A percentile compares a stretch with the other conserved stretches of the same genome.
phyloP scores from a whole-genome alignment of 1,140 invertebrate species.

The Lucilia cuprina region DNA sequence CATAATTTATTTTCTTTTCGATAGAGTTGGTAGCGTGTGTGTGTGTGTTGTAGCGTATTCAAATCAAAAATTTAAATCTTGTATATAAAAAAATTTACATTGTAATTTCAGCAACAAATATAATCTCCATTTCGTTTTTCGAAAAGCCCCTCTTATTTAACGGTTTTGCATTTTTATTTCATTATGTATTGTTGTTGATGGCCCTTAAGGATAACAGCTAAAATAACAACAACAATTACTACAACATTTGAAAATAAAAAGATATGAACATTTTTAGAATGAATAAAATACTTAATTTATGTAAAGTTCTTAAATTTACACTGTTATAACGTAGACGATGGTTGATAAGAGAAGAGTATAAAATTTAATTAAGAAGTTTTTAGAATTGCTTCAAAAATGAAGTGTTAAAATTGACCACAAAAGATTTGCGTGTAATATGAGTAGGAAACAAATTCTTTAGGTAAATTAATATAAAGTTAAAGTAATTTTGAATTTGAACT shows the following conservation, averaged over 20 bases:
- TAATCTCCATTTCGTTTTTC: neutral
- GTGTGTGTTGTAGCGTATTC: neutral
- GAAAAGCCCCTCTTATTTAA: neutral
- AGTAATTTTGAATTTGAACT: too few relatives aligned
- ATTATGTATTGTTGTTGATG: neutral
- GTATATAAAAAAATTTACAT: neutral
- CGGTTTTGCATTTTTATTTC: neutral
- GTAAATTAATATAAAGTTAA: too few relatives aligned
- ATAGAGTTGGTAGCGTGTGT: neutral
- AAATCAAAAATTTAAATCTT: constrained; percentile 17
- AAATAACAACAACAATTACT: too few relatives aligned
- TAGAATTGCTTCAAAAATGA: neutral
- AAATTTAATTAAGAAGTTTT: neutral
- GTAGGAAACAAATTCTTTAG: too few relatives aligned
- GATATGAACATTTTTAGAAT: neutral
- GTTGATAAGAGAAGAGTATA: neutral
- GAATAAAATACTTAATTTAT: neutral
- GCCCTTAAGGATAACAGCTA: neutral
- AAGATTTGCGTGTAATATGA: neutral
- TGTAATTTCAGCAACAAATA: neutral
- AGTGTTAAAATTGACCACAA: neutral
- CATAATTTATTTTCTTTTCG: neutral
- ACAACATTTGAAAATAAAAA: too few relatives aligned
- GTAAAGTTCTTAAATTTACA: neutral
- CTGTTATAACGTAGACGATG: neutral